phyloP scores from a whole-genome alignment of 1,140 invertebrate species.

The Zaprionus inermis region DNA sequence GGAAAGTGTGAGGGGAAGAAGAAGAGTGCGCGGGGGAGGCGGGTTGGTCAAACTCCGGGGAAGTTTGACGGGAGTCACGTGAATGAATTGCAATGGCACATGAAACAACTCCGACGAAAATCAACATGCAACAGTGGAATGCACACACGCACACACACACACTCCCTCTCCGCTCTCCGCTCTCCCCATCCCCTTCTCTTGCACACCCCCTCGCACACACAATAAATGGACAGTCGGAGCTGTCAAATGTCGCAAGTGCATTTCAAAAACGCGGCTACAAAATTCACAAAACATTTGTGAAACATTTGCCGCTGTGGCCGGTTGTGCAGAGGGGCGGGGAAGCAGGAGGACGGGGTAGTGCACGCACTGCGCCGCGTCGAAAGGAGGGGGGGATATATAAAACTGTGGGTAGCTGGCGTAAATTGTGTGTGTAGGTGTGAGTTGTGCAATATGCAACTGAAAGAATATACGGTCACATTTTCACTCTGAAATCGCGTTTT shows the following conservation, averaged over 20 bases:
- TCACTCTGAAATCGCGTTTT: too few relatives aligned
- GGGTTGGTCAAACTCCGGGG: conserved; percentile 2
- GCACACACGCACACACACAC: conserved; percentile 10
- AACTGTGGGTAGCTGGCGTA: not conserved
- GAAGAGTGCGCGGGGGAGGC: not conserved
- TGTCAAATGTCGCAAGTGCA: conserved; percentile 79
- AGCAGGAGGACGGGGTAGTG: conserved; percentile 5
- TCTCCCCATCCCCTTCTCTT: too few relatives aligned
- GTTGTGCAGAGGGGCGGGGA: not conserved
- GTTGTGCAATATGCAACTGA: too few relatives aligned
- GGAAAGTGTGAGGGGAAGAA: conserved; percentile 31
- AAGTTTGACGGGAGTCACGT: conserved; percentile 50
- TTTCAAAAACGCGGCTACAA: conserved; percentile 74
- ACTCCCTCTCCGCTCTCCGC: not conserved
- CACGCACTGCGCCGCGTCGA: too few relatives aligned
- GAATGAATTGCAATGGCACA: conserved; percentile 69
- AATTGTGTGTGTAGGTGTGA: not conserved
- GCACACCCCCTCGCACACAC: conserved; percentile 8
- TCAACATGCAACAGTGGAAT: conserved; percentile 63
- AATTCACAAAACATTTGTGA: conserved; percentile 72
- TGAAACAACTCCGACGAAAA: conserved; percentile 63
- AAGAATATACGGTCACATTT: too few relatives aligned
- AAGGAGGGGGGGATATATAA: too few relatives aligned
- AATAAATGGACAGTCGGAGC: conserved; percentile 64
- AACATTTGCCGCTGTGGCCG: conserved; percentile 47